Base-by-base conservation (phyloP, 2,113 vertebrate genomes). In the Aegithalos caudatus region DNA sequence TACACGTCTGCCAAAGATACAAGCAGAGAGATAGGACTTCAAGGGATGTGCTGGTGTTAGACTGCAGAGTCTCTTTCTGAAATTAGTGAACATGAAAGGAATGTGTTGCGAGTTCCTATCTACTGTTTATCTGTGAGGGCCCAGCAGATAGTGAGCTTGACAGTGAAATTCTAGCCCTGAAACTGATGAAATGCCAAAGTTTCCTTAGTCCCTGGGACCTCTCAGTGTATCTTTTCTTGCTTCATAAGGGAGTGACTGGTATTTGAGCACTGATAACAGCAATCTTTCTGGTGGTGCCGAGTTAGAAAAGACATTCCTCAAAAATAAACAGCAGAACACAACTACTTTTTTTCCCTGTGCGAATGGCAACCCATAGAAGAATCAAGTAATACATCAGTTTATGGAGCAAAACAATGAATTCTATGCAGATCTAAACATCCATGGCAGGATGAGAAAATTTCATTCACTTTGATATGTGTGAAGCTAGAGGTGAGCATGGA, bases 171-270 rank as follows among this genome's bases (percentile, higher is more conserved):
- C 97, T 98, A 97, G 94, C 96, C 94, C 94, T 62, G 80, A 95
- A 98, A 98, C 97, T 97, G 97, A 98, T 97, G 98, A 98, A 98
- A 98, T 97, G 97, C 97, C 91, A 89, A 92, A 69, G 45, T 97
- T 97, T 97, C 94, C 92, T 96, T 97, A 83, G 91, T 96, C 73
- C 66, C 91, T 82, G 87, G 94, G 96, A 96, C 95, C 20, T 37
- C 96, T 88, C 42, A 83, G 96, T 96, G 96, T 97, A 97, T 98
- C 97, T 97, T 97, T 96, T 95, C 96, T 98, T 97, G 96, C 97
- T 97, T 97, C 97, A 97, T 71, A 95, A 97, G 98, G 98, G 98
- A 98, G 98, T 97, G 96, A 97, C 97, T 98, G 98, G 98, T 98
- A 98, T 98, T 98, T 97, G 91, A 97, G 76, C 76, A 47, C 97